Conservation (phyloP, 2,113 vertebrate genomes). For the Lates calcarifer region DNA sequence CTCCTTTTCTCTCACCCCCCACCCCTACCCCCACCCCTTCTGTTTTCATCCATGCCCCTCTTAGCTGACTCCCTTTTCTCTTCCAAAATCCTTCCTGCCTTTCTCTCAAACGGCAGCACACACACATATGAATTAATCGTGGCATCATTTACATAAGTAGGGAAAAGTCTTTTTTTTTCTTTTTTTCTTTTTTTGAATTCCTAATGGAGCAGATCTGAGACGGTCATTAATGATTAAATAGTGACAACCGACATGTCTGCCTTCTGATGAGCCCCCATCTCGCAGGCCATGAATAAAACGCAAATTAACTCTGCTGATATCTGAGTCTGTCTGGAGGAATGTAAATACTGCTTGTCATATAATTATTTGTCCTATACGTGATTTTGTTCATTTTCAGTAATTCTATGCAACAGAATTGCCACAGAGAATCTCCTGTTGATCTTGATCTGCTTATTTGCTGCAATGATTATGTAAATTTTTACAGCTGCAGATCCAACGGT, state of each 20-base stretch:
- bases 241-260: constrained; percentile 36
- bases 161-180: constrained; percentile 8
- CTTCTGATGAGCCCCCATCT: constrained; percentile 33
- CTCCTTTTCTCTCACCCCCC: constrained; percentile 29
- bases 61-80: constrained; percentile 53
- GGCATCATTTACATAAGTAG: constrained; percentile 63
- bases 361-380: not conserved
- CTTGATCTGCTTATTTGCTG: not conserved
- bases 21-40: constrained; percentile 54
- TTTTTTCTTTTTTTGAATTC: constrained; percentile 4
- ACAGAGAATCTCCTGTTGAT: not conserved
- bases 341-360: constrained; percentile 5
- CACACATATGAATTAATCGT: constrained; percentile 49
- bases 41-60: constrained; percentile 59
- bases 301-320: constrained; percentile 21
- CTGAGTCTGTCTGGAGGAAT: constrained; percentile 2
- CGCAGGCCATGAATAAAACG: constrained; percentile 37
- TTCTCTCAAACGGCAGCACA: constrained; percentile 13
- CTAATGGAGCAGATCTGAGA: constrained; percentile 36
- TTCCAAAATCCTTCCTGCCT: constrained; percentile 52
- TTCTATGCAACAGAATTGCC: not conserved
- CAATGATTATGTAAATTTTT: not conserved
- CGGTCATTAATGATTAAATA: constrained; percentile 51
- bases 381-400: not conserved
- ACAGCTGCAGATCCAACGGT: not conserved